Evolutionary conservation across 2,113 vertebrate genomes (phyloP).

Genomic region (Suricata suricatta): DNA sequence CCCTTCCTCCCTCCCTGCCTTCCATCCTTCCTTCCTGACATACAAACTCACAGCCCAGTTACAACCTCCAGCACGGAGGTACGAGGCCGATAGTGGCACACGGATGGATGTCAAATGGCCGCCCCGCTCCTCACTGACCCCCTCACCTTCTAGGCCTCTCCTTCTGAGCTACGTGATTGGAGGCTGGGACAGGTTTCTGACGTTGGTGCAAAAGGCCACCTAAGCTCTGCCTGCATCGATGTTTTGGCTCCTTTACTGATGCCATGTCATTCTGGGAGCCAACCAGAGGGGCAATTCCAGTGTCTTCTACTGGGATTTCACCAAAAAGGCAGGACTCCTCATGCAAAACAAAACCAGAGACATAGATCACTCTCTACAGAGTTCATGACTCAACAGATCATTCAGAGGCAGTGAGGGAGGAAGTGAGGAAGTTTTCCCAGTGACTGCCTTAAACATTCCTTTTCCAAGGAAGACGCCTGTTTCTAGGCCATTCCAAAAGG

Average conservation of each 20-base stretch:
- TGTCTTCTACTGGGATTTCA: slow-evolving; percentile 39
- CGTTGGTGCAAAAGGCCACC: background rate
- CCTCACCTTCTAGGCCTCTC: background rate
- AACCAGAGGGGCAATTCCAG: background rate
- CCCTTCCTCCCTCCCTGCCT: background rate
- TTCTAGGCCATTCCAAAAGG: background rate
- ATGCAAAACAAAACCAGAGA: slow-evolving; percentile 39
- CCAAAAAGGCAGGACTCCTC: slow-evolving; percentile 15
- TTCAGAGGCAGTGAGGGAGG: background rate
- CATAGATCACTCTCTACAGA: background rate
- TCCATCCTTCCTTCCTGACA: background rate
- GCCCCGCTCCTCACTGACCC: background rate
- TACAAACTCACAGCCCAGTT: background rate
- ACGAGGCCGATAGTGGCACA: background rate
- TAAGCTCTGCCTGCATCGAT: background rate
- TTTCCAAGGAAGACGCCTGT: background rate
- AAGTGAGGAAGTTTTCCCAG: background rate
- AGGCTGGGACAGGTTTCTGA: background rate
- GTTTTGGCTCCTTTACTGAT: background rate
- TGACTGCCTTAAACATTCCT: slow-evolving; percentile 9
- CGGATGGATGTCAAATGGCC: background rate
- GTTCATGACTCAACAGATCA: slow-evolving; percentile 23
- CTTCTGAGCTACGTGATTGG: background rate
- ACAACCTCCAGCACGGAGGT: background rate
- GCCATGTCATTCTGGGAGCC: background rate